phyloP scores from a whole-genome alignment of 2,888 invertebrate genomes.

The Brachyptera putata region DNA sequence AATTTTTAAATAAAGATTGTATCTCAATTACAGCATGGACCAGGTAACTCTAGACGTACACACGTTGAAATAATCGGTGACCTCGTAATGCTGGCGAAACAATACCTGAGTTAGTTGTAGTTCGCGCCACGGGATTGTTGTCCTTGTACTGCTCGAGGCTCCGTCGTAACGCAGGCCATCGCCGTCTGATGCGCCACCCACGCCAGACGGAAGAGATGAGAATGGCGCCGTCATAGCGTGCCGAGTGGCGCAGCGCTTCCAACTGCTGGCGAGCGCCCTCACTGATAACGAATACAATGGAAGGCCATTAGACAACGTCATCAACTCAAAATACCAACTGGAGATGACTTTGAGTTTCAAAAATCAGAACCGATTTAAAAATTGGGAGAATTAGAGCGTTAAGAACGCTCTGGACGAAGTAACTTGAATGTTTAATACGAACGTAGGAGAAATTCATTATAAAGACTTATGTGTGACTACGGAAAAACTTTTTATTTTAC shows the following conservation, averaged over 20 bases:
- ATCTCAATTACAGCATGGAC: background rate
- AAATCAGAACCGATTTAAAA: too few species aligned
- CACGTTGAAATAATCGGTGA: background rate
- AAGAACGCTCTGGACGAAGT: too few species aligned
- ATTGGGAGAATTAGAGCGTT: too few species aligned
- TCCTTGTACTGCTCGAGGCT: conserved; percentile 38
- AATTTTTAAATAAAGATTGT: background rate
- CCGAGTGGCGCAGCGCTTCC: conserved; percentile 74
- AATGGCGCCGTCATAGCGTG: conserved; percentile 75
- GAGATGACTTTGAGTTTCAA: too few species aligned
- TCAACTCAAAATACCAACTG: background rate
- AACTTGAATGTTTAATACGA: too few species aligned
- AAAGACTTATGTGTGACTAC: too few species aligned
- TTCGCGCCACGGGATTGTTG: background rate
- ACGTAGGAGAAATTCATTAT: too few species aligned
- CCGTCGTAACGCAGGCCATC: conserved; percentile 58
- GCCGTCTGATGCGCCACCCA: conserved; percentile 66
- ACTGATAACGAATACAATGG: conserved; percentile 48
- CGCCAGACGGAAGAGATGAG: conserved; percentile 80
- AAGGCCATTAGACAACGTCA: background rate
- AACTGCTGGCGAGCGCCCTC: conserved; percentile 88
- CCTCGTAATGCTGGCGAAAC: background rate
- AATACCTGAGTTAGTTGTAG: background rate
- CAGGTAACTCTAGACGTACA: background rate
- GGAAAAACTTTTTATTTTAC: too few species aligned